Evolutionary conservation across 35 echinoderm and acorn worm genomes (phyloP).

Genomic region (Anneissia japonica): DNA sequence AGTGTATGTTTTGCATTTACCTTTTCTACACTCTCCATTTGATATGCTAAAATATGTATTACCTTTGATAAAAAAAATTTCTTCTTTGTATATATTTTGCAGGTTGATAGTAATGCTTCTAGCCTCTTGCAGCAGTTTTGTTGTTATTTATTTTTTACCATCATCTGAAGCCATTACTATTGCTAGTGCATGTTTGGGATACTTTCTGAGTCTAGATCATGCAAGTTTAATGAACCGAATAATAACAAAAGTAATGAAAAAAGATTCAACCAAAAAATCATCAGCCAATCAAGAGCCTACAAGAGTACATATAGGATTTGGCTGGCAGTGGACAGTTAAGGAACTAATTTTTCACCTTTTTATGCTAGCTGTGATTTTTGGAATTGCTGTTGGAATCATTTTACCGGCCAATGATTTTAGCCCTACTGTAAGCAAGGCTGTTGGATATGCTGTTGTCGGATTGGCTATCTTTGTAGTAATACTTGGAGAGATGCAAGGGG

Average conservation of each 20-base stretch:
- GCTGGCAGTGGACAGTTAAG: slow-evolving; percentile 61
- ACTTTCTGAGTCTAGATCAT: slow-evolving; percentile 69
- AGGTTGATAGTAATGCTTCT: slow-evolving; percentile 69
- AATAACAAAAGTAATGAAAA: slow-evolving; percentile 6
- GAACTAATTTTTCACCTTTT: slow-evolving; percentile 56
- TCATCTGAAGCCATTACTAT: slow-evolving; percentile 51
- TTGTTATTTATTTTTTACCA: slow-evolving; percentile 52
- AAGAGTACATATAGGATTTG: slow-evolving; percentile 22
- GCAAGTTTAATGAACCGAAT: slow-evolving; percentile 44
- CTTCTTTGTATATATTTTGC: slow-evolving; percentile 12
- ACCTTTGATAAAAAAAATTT: no score
- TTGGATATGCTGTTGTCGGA: slow-evolving; percentile 44
- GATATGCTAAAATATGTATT: no score
- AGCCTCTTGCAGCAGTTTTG: slow-evolving; percentile 25
- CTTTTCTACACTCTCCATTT: no score
- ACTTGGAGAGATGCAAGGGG: slow-evolving; percentile 39
- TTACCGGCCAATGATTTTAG: neutral
- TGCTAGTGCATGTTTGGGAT: slow-evolving; percentile 57
- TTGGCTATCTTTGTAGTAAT: slow-evolving; percentile 41
- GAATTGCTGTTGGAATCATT: slow-evolving; percentile 19
- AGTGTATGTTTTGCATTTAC: no score
- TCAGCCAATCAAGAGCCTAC: neutral
- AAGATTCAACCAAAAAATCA: slow-evolving; percentile 26
- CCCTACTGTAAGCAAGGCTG: slow-evolving; percentile 2
- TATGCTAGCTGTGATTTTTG: slow-evolving; percentile 45